These are phyloP conservation scores for Eurytoma adleriae DNA, from an alignment of 2,888 invertebrate genomes.

Conservation along the genomic window DNA sequence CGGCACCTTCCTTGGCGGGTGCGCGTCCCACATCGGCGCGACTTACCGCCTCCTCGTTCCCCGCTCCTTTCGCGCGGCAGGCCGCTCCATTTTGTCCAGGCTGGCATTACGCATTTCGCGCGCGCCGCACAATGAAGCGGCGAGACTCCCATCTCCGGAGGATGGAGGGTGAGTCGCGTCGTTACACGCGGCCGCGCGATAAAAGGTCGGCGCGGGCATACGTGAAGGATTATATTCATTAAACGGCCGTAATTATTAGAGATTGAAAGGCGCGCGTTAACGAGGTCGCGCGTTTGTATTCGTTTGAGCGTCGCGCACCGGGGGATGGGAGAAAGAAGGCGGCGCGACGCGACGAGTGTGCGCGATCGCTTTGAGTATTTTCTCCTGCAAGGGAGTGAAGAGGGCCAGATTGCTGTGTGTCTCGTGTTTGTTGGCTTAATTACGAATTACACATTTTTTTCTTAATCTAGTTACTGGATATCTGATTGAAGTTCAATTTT, in stretches of 20 bases:
- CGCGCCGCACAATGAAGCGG: not conserved
- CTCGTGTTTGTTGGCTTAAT: too few species aligned
- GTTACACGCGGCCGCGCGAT: not conserved
- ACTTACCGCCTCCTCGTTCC: not conserved
- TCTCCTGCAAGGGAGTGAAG: too few species aligned
- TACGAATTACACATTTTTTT: too few species aligned
- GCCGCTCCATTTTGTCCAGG: not conserved
- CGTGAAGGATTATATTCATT: constrained; percentile 33
- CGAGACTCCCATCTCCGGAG: not conserved
- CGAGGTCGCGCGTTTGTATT: not conserved
- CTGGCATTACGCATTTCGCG: not conserved
- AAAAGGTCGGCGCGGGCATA: not conserved
- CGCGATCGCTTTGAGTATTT: too few species aligned
- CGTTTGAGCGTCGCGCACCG: not conserved
- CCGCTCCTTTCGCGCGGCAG: not conserved
- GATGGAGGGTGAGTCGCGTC: too few species aligned
- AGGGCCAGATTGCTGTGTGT: too few species aligned
- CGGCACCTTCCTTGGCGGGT: not conserved
- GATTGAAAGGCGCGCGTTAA: constrained; percentile 15
- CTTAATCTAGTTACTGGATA: too few species aligned
- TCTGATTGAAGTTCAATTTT: too few species aligned
- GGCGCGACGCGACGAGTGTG: too few species aligned
- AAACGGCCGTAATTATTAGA: constrained; percentile 21
- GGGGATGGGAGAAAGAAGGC: too few species aligned
- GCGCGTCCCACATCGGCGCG: not conserved